Percentiles rank a stretch among this genome's conserved stretches.
Evolutionary conservation across 2,113 vertebrate genomes (phyloP).

Genomic region (Mandrillus leucophaeus): DNA sequence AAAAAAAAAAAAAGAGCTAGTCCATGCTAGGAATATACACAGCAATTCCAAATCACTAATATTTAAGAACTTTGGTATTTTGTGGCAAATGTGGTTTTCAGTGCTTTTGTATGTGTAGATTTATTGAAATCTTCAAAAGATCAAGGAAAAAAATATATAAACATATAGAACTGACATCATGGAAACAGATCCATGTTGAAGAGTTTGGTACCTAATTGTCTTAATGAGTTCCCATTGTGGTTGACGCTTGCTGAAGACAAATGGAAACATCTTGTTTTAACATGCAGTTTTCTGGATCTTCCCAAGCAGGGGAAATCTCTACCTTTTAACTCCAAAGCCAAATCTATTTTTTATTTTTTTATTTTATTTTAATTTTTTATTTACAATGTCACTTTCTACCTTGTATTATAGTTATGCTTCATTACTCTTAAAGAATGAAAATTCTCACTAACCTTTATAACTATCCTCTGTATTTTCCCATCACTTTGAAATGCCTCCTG

Average conservation of each 20-base stretch:
- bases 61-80: constrained; percentile 44
- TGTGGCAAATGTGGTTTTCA: constrained; percentile 35
- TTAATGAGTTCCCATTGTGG: constrained; percentile 53
- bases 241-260: constrained; percentile 57
- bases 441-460: background rate
- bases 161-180: constrained; percentile 61
- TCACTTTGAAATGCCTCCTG: background rate
- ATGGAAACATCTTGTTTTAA: constrained; percentile 58
- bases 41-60: constrained; percentile 29
- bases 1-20: background rate
- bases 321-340: background rate
- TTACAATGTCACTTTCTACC: background rate
- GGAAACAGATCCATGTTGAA: constrained; percentile 51
- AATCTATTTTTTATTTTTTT: background rate
- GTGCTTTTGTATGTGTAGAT: background rate
- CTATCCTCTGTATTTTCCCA: background rate
- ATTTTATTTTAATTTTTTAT: background rate
- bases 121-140: constrained; percentile 46
- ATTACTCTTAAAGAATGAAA: background rate
- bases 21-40: background rate
- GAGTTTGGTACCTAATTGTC: constrained; percentile 44
- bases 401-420: background rate
- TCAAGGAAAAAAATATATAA: constrained; percentile 19
- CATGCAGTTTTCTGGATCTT: constrained; percentile 49
- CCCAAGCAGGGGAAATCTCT: background rate